Base-by-base conservation (phyloP, 1,140 invertebrate species). In the Mizuhopecten yessoensis region DNA sequence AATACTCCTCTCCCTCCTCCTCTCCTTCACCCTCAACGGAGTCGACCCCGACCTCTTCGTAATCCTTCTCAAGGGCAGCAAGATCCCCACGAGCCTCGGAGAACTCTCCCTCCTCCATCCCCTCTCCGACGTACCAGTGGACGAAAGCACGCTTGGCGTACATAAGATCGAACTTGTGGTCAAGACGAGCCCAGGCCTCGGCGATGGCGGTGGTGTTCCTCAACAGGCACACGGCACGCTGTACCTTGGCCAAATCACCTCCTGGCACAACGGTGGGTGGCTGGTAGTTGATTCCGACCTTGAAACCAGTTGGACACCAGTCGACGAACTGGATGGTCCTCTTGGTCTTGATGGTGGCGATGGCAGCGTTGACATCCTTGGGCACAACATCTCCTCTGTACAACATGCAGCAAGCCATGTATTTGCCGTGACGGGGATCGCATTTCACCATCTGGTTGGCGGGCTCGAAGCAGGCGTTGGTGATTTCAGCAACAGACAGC, bases 401-500 rank as follows among this genome's bases (percentile, higher is more conserved):
- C 90, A 95, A 92, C 93, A 95, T 91, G 45, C 93, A 94, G 87
- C 93, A 93, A 33, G 94, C 94, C 94, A 94, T 98, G 97, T 98
- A 98, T 95, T 98, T 98, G 93, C 98, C 98, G 96, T 98, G 98
- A 94, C 98, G 97, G 11, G 98, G 98, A 96, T 98, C 98, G 96
- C 98, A 98, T 96, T 98, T 98, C 23, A 98, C 98, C 98, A 98
- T 98, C 97, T 98, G 98, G 97, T 98, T 98, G 93, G 98, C 97
- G 86, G 98, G 98, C 96, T 98, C 98, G 96, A 98, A 98, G 96
- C 98, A 98, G 29, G 98, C 98, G 96, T 98, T 98, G 94, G 98
- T 98, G 95, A 92, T 90, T 34, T 92, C 90, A 90, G 92, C 90
- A 33, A 92, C 92, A 36, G 97, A 93, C 98, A 98, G 92, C 98